A percentile compares a stretch with the other conserved stretches of the same genome.
phyloP scores from a whole-genome alignment of 2,113 vertebrate species.

The Phoenicopterus ruber region DNA sequence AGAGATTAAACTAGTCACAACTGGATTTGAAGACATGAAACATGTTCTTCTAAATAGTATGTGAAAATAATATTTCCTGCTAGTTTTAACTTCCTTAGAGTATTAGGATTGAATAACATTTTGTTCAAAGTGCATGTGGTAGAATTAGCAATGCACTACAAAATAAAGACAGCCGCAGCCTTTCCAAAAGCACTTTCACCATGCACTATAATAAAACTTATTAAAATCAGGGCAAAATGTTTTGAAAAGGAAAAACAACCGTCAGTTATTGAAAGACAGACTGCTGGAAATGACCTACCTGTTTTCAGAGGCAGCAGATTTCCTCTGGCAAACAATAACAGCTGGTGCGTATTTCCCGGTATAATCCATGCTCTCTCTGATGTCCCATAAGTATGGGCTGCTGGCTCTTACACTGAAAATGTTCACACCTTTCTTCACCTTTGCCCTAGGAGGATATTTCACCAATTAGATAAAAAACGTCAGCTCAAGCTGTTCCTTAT shows the following conservation, averaged over 20 bases:
- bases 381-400: constrained; percentile 84
- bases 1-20: neutral
- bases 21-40: neutral
- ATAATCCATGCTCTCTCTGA: constrained; percentile 74
- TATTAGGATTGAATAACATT: neutral
- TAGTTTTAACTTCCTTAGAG: neutral
- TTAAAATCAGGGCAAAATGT: neutral
- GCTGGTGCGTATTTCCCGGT: constrained; percentile 75
- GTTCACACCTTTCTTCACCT: constrained; percentile 84
- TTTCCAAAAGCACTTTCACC: neutral
- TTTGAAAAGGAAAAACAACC: neutral
- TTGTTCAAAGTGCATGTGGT: neutral
- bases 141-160: neutral
- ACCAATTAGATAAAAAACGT: neutral
- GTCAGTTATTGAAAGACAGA: fast-evolving
- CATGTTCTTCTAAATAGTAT: neutral
- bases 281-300: constrained; percentile 66
- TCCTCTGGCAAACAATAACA: constrained; percentile 83
- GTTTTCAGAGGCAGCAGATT: constrained; percentile 63
- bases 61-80: neutral
- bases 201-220: neutral
- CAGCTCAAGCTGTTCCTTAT: neutral
- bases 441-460: constrained; percentile 74
- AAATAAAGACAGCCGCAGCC: neutral
- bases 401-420: constrained; percentile 81